phyloP scores from a whole-genome alignment of 1,140 invertebrate species.

The Spodoptera frugiperda region DNA sequence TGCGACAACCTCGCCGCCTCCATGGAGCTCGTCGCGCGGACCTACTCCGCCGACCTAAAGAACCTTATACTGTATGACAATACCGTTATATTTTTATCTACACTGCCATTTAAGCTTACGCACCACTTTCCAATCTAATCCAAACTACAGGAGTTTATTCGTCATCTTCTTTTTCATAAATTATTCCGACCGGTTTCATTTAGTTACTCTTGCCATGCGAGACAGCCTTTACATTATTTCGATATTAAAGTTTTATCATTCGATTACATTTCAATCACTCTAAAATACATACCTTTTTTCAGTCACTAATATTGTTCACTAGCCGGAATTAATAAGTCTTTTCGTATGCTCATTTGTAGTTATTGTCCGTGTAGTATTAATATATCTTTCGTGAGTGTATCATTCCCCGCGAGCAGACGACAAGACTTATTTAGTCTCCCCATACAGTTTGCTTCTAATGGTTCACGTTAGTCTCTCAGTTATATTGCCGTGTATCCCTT shows the following conservation, averaged over 20 bases:
- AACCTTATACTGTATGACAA: constrained; percentile 95
- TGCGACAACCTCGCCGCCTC: constrained; percentile 95
- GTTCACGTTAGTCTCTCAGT: background rate
- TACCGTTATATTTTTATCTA: constrained; percentile 8
- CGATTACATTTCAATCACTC: too few species aligned
- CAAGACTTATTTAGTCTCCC: background rate
- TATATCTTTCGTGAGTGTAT: too few species aligned
- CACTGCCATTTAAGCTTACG: background rate
- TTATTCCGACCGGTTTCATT: too few species aligned
- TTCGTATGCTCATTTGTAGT: too few species aligned
- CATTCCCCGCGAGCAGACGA: too few species aligned
- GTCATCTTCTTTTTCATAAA: background rate
- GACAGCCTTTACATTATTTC: too few species aligned
- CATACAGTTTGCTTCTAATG: background rate
- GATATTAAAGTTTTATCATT: too few species aligned
- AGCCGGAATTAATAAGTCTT: too few species aligned
- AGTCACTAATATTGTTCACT: too few species aligned
- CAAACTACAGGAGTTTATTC: constrained; percentile 7
- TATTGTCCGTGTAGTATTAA: too few species aligned
- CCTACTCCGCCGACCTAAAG: constrained; percentile 96
- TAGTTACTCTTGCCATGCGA: too few species aligned
- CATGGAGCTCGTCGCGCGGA: constrained; percentile 94
- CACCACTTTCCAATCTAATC: background rate
- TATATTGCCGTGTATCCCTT: background rate
- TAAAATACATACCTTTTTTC: too few species aligned